These are phyloP conservation scores for Phyllopteryx taeniolatus DNA, from an alignment of 2,113 vertebrate species.

Conservation along the genomic window DNA sequence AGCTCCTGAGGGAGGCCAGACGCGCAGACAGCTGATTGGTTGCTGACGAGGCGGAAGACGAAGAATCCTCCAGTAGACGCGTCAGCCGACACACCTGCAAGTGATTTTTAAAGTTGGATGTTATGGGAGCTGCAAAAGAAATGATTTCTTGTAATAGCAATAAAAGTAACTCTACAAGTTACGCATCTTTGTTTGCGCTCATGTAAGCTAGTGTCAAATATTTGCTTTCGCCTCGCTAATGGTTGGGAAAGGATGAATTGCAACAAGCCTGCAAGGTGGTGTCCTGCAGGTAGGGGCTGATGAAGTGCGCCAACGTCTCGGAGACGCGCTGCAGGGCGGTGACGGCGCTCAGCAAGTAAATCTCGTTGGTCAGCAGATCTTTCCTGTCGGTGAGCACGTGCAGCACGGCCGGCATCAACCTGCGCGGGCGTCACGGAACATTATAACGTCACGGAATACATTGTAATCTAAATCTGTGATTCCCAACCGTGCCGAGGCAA, in stretches of 20 bases:
- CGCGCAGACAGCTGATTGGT: conserved; percentile 76
- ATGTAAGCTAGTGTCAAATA: no score
- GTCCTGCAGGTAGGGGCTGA: conserved; percentile 90
- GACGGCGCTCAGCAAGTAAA: conserved; percentile 87
- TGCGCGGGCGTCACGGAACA: conserved; percentile 35
- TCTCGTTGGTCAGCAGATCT: conserved; percentile 79
- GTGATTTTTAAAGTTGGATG: neutral
- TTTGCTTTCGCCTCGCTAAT: no score
- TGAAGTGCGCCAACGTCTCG: conserved; percentile 87
- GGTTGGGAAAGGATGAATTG: neutral
- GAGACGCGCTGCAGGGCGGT: conserved; percentile 85
- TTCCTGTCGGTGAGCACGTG: conserved; percentile 73
- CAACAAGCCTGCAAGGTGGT: conserved; percentile 74
- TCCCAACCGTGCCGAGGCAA: no score
- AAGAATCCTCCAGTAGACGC: conserved; percentile 65
- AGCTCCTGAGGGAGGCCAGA: conserved; percentile 76
- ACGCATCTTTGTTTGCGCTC: no score
- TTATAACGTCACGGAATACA: no score
- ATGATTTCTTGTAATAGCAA: neutral
- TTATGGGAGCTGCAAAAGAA: neutral
- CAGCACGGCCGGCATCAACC: conserved; percentile 87
- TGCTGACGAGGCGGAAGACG: conserved; percentile 61
- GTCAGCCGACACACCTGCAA: conserved; percentile 82
- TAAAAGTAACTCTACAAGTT: no score
- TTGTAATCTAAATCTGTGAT: no score